phyloP scores from a whole-genome alignment of 2,888 invertebrate genomes.

The Drosophila cognata region DNA sequence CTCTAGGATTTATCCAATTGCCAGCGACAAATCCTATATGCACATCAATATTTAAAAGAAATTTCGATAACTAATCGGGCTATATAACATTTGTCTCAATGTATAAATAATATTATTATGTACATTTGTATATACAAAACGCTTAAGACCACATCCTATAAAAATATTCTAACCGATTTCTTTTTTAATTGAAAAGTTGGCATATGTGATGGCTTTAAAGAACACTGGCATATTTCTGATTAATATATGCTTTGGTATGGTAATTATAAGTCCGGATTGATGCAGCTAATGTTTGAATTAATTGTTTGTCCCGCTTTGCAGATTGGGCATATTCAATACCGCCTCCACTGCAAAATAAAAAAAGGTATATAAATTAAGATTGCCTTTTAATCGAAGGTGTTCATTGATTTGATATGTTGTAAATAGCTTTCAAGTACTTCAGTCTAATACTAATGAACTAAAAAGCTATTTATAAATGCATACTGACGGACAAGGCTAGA shows the following conservation, averaged over 20 bases:
- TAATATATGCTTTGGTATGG: conserved; percentile 91
- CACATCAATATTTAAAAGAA: conserved; percentile 4
- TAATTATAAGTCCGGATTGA: conserved; percentile 90
- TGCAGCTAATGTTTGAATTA: conserved; percentile 88
- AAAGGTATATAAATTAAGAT: background rate
- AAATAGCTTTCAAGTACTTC: background rate
- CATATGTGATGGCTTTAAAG: conserved; percentile 75
- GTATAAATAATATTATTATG: conserved; percentile 42
- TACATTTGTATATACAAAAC: conserved; percentile 61
- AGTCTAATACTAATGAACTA: background rate
- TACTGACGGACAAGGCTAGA: background rate
- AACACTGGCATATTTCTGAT: conserved; percentile 89
- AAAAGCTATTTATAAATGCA: background rate
- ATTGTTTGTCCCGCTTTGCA: conserved; percentile 85
- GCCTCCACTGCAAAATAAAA: conserved; percentile 62
- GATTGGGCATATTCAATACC: conserved; percentile 73
- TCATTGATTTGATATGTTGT: background rate
- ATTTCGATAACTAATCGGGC: conserved; percentile 27
- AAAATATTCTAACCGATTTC: conserved; percentile 55
- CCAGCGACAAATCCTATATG: conserved; percentile 1
- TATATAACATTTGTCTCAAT: conserved; percentile 38
- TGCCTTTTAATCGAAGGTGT: background rate
- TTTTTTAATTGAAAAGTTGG: conserved; percentile 29
- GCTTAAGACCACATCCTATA: conserved; percentile 57
- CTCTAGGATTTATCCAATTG: conserved; percentile 6